These are phyloP conservation scores for Himalopsyche anomala DNA, from an alignment of 2,888 invertebrate genomes.

Conservation along the genomic window DNA sequence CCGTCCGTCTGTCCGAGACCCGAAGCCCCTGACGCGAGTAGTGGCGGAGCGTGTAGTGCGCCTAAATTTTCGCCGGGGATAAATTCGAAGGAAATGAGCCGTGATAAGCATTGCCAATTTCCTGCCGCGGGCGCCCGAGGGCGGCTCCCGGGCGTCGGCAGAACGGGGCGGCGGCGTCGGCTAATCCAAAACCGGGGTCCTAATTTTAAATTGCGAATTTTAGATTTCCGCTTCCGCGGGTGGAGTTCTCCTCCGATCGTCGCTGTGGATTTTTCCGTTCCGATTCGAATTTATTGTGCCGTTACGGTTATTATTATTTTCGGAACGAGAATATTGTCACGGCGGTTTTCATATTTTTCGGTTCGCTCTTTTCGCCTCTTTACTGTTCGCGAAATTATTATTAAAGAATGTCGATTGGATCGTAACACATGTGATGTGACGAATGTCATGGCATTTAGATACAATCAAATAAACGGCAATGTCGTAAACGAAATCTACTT, in stretches of 20 bases:
- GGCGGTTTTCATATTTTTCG: neutral
- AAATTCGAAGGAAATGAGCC: slow-evolving; percentile 60
- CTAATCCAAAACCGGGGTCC: slow-evolving; percentile 24
- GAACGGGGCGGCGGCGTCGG: neutral
- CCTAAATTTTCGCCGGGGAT: slow-evolving; percentile 54
- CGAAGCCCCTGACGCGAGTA: slow-evolving; percentile 1
- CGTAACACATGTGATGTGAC: too few species aligned
- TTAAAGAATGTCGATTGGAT: neutral
- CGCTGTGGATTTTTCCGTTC: slow-evolving; percentile 13
- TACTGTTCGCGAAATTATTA: neutral
- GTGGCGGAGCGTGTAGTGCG: slow-evolving; percentile 29
- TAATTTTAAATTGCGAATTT: slow-evolving; percentile 57
- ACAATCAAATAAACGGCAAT: too few species aligned
- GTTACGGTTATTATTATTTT: slow-evolving; percentile 7
- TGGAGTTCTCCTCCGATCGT: slow-evolving; percentile 36
- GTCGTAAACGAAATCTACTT: too few species aligned
- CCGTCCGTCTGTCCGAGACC: neutral
- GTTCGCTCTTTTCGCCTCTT: neutral
- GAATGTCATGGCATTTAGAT: too few species aligned
- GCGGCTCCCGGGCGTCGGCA: neutral
- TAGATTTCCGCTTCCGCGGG: slow-evolving; percentile 56
- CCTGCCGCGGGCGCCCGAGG: slow-evolving; percentile 41
- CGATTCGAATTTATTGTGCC: slow-evolving; percentile 1
- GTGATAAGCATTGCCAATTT: slow-evolving; percentile 60
- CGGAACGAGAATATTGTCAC: neutral